Percentiles rank a stretch among this genome's conserved stretches.
These are phyloP conservation scores for Dipus sagitta DNA, from an alignment of 2,797 vertebrate species.

Conservation along the genomic window DNA sequence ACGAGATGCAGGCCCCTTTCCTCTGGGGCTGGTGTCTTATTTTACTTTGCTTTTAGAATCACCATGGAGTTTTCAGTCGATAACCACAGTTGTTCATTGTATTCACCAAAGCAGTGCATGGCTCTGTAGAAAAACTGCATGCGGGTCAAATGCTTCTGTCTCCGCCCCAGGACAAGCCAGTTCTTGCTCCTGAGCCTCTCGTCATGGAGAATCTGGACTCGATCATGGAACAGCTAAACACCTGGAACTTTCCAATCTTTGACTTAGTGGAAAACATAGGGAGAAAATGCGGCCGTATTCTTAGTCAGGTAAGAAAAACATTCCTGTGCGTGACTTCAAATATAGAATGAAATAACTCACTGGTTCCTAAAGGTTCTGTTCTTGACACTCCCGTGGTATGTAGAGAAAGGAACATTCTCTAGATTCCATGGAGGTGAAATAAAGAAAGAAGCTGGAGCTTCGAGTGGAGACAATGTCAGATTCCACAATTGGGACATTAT, in stretches of 20 bases:
- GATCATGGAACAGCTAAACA: constrained; percentile 95
- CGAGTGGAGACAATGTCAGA: constrained; percentile 51
- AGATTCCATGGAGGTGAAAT: neutral
- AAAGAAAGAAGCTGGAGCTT: constrained; percentile 62
- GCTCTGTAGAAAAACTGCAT: constrained; percentile 38
- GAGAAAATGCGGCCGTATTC: constrained; percentile 95
- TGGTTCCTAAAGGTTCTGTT: neutral
- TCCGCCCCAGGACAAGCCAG: constrained; percentile 92
- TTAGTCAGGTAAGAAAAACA: constrained; percentile 95
- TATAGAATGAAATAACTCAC: neutral
- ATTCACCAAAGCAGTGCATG: neutral
- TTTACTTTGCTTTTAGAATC: constrained; percentile 19
- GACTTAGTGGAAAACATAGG: constrained; percentile 96
- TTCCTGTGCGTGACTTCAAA: neutral
- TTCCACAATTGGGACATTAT: constrained; percentile 65
- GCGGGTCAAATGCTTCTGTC: constrained; percentile 62
- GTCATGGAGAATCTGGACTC: constrained; percentile 96
- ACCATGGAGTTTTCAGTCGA: constrained; percentile 30
- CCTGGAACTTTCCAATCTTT: constrained; percentile 99
- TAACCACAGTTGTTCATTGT: neutral
- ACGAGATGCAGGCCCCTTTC: neutral
- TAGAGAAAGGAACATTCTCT: neutral
- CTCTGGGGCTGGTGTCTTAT: neutral
- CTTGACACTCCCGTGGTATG: neutral
- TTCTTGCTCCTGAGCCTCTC: constrained; percentile 96